Evolutionary conservation across 2,888 invertebrate species (phyloP).

Genomic region (Lithophane ornitopus): DNA sequence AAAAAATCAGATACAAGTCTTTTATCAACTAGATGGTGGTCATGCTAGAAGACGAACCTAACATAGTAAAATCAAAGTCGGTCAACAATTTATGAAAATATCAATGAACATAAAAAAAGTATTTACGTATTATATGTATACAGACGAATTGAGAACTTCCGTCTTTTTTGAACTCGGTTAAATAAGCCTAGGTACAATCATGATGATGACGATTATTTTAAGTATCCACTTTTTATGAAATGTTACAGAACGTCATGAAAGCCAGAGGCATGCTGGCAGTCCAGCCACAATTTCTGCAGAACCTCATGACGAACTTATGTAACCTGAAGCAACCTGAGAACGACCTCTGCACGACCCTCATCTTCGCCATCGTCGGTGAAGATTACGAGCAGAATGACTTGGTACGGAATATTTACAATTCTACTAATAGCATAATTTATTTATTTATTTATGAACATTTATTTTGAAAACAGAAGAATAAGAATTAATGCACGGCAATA

Average conservation of each 20-base stretch:
- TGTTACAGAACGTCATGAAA: constrained; percentile 75
- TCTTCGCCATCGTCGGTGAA: constrained; percentile 82
- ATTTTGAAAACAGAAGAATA: not conserved
- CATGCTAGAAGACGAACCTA: not conserved
- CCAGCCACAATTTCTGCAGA: constrained; percentile 70
- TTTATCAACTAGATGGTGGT: no score
- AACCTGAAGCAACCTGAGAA: constrained; percentile 69
- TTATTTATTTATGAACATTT: no score
- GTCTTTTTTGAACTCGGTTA: no score
- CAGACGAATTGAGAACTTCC: no score
- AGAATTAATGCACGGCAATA: not conserved
- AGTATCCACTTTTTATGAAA: not conserved
- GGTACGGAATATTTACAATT: constrained; percentile 70
- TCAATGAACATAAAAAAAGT: no score
- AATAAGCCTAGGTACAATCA: not conserved
- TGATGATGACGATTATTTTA: not conserved
- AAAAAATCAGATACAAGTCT: not conserved
- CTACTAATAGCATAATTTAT: no score
- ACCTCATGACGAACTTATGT: constrained; percentile 76
- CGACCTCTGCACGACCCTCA: constrained; percentile 80
- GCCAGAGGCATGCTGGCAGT: constrained; percentile 76
- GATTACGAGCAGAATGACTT: constrained; percentile 84
- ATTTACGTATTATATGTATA: no score
- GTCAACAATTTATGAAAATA: no score
- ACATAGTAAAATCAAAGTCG: not conserved